These are phyloP conservation scores for Monochamus alternatus DNA, from an alignment of 2,888 invertebrate genomes.

Conservation along the genomic window DNA sequence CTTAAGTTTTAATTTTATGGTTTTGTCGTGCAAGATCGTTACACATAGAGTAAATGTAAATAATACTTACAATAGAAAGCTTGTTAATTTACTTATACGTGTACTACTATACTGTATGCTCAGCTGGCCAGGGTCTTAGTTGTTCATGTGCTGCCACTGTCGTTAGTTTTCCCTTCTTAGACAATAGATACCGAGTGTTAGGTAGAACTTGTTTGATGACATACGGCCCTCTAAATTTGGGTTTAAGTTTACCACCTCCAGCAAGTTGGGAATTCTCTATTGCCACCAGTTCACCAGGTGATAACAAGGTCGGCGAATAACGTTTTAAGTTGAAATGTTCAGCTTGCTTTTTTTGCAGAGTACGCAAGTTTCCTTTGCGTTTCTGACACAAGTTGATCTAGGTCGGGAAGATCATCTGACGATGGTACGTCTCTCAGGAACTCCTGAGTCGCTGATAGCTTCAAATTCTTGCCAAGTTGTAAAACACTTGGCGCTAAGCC, in stretches of 20 bases:
- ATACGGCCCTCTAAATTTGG: slow-evolving; percentile 39
- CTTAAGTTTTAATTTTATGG: too few relatives aligned
- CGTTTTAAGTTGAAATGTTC: slow-evolving; percentile 14
- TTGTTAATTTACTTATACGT: too few relatives aligned
- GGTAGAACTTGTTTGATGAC: neutral
- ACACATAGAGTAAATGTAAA: too few relatives aligned
- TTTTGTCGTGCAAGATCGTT: too few relatives aligned
- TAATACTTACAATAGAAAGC: too few relatives aligned
- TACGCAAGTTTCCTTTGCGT: neutral
- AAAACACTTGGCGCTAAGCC: neutral
- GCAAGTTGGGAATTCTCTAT: slow-evolving; percentile 47
- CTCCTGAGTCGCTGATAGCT: neutral
- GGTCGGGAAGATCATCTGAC: neutral
- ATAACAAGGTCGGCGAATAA: slow-evolving; percentile 2
- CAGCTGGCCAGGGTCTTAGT: slow-evolving; percentile 10
- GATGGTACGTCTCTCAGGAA: neutral
- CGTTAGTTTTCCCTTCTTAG: neutral
- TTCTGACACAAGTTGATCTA: neutral
- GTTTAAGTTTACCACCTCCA: slow-evolving; percentile 45
- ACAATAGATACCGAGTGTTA: neutral
- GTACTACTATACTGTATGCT: neutral
- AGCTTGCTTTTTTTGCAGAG: neutral
- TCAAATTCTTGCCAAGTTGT: neutral
- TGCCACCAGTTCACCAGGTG: slow-evolving; percentile 33
- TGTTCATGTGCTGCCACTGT: slow-evolving; percentile 14